Percentiles rank a stretch among this genome's conserved stretches.
phyloP scores from a whole-genome alignment of 1,140 invertebrate genomes.

The Bombus pascuorum region DNA sequence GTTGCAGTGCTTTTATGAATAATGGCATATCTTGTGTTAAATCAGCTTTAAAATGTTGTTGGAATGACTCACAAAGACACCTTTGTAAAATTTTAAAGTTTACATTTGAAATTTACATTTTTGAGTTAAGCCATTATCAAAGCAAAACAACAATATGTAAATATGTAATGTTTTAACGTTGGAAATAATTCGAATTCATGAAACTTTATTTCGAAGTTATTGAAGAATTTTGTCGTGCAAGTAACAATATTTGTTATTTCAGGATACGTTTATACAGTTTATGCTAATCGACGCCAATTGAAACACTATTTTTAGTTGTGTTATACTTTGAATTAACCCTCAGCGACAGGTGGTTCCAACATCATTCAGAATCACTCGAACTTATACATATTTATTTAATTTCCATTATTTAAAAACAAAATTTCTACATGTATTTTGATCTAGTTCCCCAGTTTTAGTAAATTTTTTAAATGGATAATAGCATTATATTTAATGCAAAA shows the following conservation, averaged over 20 bases:
- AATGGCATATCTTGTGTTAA: too few species aligned
- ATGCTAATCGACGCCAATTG: slow-evolving; percentile 7
- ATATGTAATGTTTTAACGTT: not conserved
- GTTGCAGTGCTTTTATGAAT: too few species aligned
- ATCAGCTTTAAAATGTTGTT: too few species aligned
- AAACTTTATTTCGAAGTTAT: not conserved
- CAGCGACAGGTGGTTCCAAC: slow-evolving; percentile 32
- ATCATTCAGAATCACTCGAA: not conserved
- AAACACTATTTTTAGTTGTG: slow-evolving; percentile 22
- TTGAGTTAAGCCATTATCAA: too few species aligned
- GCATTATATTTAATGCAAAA: not conserved
- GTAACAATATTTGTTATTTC: not conserved
- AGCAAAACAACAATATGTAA: too few species aligned
- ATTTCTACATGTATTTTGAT: not conserved
- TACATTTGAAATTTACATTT: too few species aligned
- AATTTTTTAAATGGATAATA: not conserved
- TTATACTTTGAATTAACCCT: not conserved
- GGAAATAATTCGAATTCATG: not conserved
- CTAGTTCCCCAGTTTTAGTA: not conserved
- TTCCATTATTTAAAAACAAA: not conserved
- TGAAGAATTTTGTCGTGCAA: not conserved
- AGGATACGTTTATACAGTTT: not conserved
- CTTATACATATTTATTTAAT: not conserved
- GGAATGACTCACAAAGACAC: too few species aligned
- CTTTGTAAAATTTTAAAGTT: too few species aligned